These are phyloP conservation scores for Tetrapedia diversipes DNA, from an alignment of 2,888 invertebrate species.

Conservation along the genomic window DNA sequence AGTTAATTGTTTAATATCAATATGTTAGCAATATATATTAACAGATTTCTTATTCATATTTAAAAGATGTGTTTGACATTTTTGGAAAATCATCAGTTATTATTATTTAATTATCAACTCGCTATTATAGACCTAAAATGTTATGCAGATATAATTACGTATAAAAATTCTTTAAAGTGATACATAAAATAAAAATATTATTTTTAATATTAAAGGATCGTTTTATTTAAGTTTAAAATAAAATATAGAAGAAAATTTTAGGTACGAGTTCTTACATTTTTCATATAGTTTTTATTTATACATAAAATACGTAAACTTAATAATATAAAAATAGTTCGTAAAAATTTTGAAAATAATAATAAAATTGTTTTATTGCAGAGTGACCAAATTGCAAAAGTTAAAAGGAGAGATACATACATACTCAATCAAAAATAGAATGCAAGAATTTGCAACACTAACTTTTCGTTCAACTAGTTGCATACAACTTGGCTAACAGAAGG, in stretches of 20 bases:
- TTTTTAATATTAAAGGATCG: too few relatives aligned
- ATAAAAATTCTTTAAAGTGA: too few relatives aligned
- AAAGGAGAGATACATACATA: not conserved
- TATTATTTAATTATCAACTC: not conserved
- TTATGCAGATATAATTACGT: too few relatives aligned
- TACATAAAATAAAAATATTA: too few relatives aligned
- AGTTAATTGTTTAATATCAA: not conserved
- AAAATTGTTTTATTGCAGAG: not conserved
- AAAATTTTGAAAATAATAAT: not conserved
- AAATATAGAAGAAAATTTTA: not conserved
- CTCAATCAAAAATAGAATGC: constrained; percentile 30
- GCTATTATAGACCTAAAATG: not conserved
- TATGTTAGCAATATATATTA: too few relatives aligned
- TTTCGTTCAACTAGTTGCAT: constrained; percentile 12
- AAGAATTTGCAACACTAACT: constrained; percentile 29
- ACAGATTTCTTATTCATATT: too few relatives aligned
- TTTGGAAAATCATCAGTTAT: too few relatives aligned
- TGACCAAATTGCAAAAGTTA: not conserved
- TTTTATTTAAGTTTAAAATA: too few relatives aligned
- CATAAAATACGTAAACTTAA: not conserved
- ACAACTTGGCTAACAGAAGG: constrained; percentile 19
- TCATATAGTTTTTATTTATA: not conserved
- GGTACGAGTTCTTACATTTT: too few relatives aligned
- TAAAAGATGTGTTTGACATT: too few relatives aligned
- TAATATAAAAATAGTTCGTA: not conserved